These are phyloP conservation scores for Cuniculus paca DNA, from an alignment of 2,797 vertebrate genomes.

Conservation along the genomic window DNA sequence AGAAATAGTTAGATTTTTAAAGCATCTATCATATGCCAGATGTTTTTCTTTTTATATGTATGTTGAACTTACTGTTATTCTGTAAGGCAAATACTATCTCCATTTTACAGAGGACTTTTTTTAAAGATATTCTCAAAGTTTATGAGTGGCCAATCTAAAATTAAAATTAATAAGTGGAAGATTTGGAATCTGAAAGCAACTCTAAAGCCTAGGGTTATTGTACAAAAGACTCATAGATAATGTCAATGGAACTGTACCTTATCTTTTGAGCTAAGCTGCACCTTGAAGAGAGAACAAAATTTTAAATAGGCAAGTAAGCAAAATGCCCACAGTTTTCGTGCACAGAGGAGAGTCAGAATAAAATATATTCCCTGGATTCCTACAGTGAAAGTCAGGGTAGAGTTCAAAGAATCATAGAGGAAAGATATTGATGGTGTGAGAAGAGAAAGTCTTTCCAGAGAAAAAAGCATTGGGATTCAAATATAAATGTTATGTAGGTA, in stretches of 20 bases:
- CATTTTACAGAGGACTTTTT: neutral
- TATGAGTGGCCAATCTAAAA: neutral
- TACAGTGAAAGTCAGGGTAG: neutral
- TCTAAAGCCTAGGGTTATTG: neutral
- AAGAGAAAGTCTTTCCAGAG: neutral
- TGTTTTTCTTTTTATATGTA: conserved; percentile 20
- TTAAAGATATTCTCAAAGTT: neutral
- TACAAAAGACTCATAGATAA: neutral
- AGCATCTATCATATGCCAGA: neutral
- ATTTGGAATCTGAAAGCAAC: neutral
- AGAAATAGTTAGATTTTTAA: neutral
- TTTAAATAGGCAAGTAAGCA: neutral
- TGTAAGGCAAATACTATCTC: conserved; percentile 4
- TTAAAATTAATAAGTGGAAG: neutral
- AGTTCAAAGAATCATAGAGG: neutral
- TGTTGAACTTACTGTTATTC: neutral
- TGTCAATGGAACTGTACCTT: neutral
- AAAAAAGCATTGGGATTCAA: neutral
- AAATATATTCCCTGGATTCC: neutral
- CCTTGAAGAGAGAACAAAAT: conserved; percentile 21
- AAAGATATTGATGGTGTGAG: neutral
- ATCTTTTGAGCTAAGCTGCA: neutral
- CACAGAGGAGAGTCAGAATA: neutral
- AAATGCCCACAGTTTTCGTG: neutral
- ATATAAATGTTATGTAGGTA: neutral